Percentiles rank a stretch among this genome's conserved stretches.
These are phyloP conservation scores for Cervus canadensis DNA, from an alignment of 2,113 vertebrate genomes.

Conservation along the genomic window DNA sequence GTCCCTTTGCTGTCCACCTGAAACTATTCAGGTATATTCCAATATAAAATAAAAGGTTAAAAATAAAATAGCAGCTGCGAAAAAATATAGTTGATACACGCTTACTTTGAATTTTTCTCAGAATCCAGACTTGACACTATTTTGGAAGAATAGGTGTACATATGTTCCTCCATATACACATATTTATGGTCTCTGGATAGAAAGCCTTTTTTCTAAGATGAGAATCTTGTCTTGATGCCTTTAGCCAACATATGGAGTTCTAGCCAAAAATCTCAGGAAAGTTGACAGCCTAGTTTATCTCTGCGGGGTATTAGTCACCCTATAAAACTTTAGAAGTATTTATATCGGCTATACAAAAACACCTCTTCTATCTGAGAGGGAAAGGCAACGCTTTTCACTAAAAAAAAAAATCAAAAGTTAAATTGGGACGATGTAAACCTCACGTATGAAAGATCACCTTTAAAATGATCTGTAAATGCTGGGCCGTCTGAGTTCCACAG, in stretches of 20 bases:
- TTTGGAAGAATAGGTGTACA: slow-evolving; percentile 15
- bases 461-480: slow-evolving; percentile 40
- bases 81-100: not conserved
- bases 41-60: not conserved
- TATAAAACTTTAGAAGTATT: slow-evolving; percentile 46
- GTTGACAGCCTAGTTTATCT: slow-evolving; percentile 49
- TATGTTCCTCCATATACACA: not conserved
- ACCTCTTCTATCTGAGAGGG: slow-evolving; percentile 24
- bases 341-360: slow-evolving; percentile 28
- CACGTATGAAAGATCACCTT: not conserved
- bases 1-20: not conserved
- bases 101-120: not conserved
- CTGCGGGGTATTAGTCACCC: slow-evolving; percentile 48
- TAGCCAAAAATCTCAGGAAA: slow-evolving; percentile 52
- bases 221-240: slow-evolving; percentile 2
- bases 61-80: not conserved
- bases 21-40: not conserved
- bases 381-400: not conserved
- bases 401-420: slow-evolving; percentile 37
- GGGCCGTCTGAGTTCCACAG: not conserved
- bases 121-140: not conserved
- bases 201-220: slow-evolving; percentile 20
- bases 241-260: slow-evolving; percentile 18
- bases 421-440: not conserved
- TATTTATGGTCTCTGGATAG: not conserved